Base-by-base conservation (phyloP, 2,888 invertebrate genomes). In the Amphiduros pacificus region DNA sequence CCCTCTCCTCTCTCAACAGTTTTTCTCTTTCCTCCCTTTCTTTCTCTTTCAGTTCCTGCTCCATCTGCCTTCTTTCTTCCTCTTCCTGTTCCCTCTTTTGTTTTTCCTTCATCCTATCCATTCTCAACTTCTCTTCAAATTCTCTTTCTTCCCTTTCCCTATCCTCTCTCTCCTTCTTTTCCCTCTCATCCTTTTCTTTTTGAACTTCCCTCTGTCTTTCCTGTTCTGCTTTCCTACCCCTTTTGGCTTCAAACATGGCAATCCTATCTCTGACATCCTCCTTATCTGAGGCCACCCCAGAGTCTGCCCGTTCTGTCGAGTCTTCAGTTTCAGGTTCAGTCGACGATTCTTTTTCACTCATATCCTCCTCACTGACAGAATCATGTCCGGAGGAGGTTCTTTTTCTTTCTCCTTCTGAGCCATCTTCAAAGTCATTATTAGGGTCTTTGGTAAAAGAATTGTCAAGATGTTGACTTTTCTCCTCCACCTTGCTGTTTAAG, bases 161-260 rank as follows among this genome's bases (percentile, higher is more conserved):
- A 6, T 22, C 6, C 36, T 36, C 9, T 36, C 22, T 58, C 31
- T 11, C 44, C 31, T 31, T 48, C 28, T 58, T n/a, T 31, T 27
- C 26, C 31, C 31, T 11, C 36, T 51, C n/a, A 24, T 50, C 29
- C 28, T 58, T 49, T 29, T 58, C 50, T 58, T n/a, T 32, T 41
- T 50, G 26, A 17, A 17, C 26, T 55, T 55, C 55, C 11, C 11
- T 26, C 20, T 54, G n/a, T 27, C 24, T 26, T 27, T 51, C 20
- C 52, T 24, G 52, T 22, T 28, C 29, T 32, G 20, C 31, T 14
- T 32, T 51, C 51, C 14, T 27, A 20, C 20, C 20, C 20, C 28
- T 26, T 22, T 49, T 9, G 49, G n/a, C n/a, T n/a, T n/a, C n/a
- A n/a, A n/a, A n/a, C n/a, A n/a, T n/a, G n/a, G n/a, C n/a, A n/a